Percentiles rank a stretch among this genome's conserved stretches.
These are phyloP conservation scores for Drosophila kurseongensis DNA, from an alignment of 1,140 invertebrate genomes.

Conservation along the genomic window DNA sequence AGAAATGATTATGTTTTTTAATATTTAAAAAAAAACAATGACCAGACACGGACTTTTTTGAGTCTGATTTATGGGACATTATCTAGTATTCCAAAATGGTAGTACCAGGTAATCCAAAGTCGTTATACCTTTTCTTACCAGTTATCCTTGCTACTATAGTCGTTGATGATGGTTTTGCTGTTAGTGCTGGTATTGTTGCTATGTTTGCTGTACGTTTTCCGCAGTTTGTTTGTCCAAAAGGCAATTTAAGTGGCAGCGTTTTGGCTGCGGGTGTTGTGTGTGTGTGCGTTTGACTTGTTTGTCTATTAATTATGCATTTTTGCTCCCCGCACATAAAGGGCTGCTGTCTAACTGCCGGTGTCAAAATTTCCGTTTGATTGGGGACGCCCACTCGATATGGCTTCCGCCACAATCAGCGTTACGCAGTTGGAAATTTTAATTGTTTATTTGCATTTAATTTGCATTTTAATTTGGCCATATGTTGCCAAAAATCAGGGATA, in stretches of 20 bases:
- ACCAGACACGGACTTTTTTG: too few relatives aligned
- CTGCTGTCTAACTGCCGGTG: conserved; percentile 20
- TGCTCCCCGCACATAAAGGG: conserved; percentile 11
- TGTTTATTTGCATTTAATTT: conserved; percentile 80
- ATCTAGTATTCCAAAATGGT: too few relatives aligned
- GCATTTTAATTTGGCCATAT: conserved; percentile 79
- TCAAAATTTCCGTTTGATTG: conserved; percentile 50
- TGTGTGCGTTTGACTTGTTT: conserved; percentile 47
- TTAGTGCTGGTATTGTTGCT: conserved; percentile 38
- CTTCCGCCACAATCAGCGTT: conserved; percentile 43
- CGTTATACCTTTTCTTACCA: background rate
- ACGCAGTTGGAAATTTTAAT: conserved; percentile 68
- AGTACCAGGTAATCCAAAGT: background rate
- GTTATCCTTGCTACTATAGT: background rate
- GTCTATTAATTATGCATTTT: conserved; percentile 74
- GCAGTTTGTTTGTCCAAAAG: conserved; percentile 47
- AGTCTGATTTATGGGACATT: too few relatives aligned
- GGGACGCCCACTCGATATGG: conserved; percentile 49
- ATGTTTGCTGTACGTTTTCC: conserved; percentile 25
- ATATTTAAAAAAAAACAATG: too few relatives aligned
- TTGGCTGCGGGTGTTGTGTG: conserved; percentile 6
- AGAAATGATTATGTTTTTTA: too few relatives aligned
- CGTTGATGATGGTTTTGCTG: conserved; percentile 33
- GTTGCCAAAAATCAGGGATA: conserved; percentile 50
- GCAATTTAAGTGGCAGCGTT: conserved; percentile 38